These are phyloP conservation scores for Pangasianodon gigas DNA, from an alignment of 2,113 vertebrate species.

Conservation along the genomic window DNA sequence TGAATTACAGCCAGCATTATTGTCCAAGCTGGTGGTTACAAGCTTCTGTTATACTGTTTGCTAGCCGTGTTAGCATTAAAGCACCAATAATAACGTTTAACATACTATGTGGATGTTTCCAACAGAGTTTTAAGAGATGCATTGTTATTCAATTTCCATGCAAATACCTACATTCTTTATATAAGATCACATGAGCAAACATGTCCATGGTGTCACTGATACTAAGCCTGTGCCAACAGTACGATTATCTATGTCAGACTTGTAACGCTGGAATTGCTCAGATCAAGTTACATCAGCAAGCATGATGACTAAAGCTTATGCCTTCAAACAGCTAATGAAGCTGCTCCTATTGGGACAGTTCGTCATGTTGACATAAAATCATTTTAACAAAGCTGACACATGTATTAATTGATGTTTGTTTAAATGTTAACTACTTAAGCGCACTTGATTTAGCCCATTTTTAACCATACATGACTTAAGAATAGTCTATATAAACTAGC, in stretches of 20 bases:
- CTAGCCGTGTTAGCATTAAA: background rate
- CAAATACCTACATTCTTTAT: too few species aligned
- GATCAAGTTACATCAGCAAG: background rate
- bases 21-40: background rate
- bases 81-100: background rate
- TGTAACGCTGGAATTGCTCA: background rate
- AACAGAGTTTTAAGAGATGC: too few species aligned
- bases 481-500: too few species aligned
- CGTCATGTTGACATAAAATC: background rate
- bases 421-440: too few species aligned
- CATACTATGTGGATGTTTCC: background rate
- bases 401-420: background rate
- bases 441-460: too few species aligned
- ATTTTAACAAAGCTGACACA: background rate
- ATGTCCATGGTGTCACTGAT: background rate
- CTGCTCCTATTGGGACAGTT: background rate
- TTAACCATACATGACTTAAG: too few species aligned
- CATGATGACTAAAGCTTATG: background rate
- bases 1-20: background rate
- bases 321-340: background rate
- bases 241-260: background rate
- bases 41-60: background rate
- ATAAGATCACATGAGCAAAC: too few species aligned
- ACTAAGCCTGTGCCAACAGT: background rate
- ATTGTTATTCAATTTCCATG: too few species aligned